A percentile compares a stretch with the other conserved stretches of the same genome.
phyloP scores from a whole-genome alignment of 2,797 vertebrate genomes.

The Schizothorax lantsangensis region DNA sequence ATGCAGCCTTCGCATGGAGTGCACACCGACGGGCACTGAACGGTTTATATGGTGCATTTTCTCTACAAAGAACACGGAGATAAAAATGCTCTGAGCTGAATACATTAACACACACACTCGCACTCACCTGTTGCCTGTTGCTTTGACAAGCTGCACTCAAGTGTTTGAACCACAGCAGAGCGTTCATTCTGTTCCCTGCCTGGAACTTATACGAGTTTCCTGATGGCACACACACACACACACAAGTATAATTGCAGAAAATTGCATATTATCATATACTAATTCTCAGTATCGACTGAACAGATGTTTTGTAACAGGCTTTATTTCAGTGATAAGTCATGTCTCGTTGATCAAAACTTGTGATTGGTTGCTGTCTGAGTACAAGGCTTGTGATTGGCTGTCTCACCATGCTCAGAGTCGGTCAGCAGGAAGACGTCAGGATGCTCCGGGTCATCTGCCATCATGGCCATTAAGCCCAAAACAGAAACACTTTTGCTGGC shows the following conservation, averaged over 20 bases:
- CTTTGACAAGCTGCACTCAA: slow-evolving; percentile 96
- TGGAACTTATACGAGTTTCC: slow-evolving; percentile 99
- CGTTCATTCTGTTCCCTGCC: slow-evolving; percentile 92
- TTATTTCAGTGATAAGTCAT: background rate
- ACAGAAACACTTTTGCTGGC: slow-evolving; percentile 92
- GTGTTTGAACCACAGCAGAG: slow-evolving; percentile 97
- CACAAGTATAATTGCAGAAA: slow-evolving; percentile 9
- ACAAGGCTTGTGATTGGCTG: slow-evolving; percentile 10
- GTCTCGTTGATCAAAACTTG: background rate
- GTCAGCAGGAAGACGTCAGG: slow-evolving; percentile 95
- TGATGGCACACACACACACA: slow-evolving; percentile 64
- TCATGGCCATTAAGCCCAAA: slow-evolving; percentile 97
- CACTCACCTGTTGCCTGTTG: slow-evolving; percentile 92
- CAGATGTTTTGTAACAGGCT: background rate
- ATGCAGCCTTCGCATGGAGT: background rate
- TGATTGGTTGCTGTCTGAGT: slow-evolving; percentile 13
- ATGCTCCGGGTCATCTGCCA: slow-evolving; percentile 96
- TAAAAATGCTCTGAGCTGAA: background rate
- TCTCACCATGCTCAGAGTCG: slow-evolving; percentile 93
- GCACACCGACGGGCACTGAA: background rate
- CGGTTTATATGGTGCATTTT: background rate
- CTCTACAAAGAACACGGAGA: background rate
- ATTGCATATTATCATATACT: background rate
- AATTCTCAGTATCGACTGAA: background rate
- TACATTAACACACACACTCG: background rate